Conservation (phyloP, 2,888 invertebrate genomes). For the Polymixis lichenea region DNA sequence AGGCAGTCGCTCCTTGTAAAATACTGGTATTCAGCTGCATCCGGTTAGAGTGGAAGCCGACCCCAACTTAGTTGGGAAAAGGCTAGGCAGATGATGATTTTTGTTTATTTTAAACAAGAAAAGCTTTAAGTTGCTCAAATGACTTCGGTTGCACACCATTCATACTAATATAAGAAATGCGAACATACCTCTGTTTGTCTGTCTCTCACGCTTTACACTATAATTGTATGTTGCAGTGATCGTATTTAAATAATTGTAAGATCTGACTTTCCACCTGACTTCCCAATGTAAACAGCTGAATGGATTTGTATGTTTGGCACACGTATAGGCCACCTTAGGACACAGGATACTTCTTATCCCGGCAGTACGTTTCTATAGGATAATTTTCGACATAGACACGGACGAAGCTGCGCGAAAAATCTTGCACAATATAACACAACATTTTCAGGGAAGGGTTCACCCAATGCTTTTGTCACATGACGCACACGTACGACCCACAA, state of each 20-base stretch:
- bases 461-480: neutral
- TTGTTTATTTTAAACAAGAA: no score
- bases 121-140: no score
- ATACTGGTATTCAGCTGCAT: no score
- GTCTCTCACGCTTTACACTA: neutral
- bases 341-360: neutral
- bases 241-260: no score
- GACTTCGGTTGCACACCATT: neutral
- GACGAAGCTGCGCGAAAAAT: neutral
- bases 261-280: no score
- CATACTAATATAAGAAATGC: neutral
- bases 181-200: neutral
- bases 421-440: neutral
- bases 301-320: neutral
- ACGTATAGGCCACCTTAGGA: neutral
- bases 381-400: no score
- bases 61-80: no score
- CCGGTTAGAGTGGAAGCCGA: no score
- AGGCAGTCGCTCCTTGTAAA: no score
- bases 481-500: neutral
- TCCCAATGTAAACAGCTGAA: neutral
- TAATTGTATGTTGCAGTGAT: no score
- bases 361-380: neutral
- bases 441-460: neutral
- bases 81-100: no score